Percentiles rank a stretch among this genome's conserved stretches.
These are phyloP conservation scores for Pycnonotus jocosus DNA, from an alignment of 2,113 vertebrate genomes.

Conservation along the genomic window DNA sequence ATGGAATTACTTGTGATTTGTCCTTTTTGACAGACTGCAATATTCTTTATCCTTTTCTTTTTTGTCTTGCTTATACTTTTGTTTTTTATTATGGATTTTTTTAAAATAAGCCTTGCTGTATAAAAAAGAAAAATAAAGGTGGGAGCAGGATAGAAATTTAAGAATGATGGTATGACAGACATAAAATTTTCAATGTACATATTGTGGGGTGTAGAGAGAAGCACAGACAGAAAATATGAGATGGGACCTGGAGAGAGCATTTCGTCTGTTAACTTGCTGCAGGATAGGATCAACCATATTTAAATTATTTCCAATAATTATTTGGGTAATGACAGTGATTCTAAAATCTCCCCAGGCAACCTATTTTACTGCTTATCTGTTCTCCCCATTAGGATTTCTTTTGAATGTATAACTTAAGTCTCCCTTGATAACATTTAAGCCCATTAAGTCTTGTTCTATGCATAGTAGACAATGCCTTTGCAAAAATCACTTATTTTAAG, in stretches of 20 bases:
- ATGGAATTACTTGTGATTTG: background rate
- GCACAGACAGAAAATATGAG: background rate
- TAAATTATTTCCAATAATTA: constrained; percentile 49
- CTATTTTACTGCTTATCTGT: constrained; percentile 24
- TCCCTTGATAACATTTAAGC: constrained; percentile 23
- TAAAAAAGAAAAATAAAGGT: background rate
- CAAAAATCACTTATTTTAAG: background rate
- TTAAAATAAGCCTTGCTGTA: background rate
- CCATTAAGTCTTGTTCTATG: background rate
- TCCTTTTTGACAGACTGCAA: background rate
- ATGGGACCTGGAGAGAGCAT: background rate
- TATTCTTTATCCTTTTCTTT: background rate
- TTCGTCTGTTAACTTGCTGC: background rate
- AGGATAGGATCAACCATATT: background rate
- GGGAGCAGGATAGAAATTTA: background rate
- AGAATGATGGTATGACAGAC: background rate
- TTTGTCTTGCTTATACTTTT: background rate
- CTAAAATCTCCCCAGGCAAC: constrained; percentile 28
- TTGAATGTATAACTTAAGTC: constrained; percentile 13
- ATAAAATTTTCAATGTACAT: background rate
- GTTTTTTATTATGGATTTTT: background rate
- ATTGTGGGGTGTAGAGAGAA: background rate
- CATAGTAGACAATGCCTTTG: background rate
- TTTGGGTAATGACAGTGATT: constrained; percentile 27
- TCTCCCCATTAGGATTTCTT: constrained; percentile 3